Evolutionary conservation across 2,797 vertebrate species (phyloP), one percentile per base, ranked within the genome.

Genomic region (Sphenopsis melanotis): DNA sequence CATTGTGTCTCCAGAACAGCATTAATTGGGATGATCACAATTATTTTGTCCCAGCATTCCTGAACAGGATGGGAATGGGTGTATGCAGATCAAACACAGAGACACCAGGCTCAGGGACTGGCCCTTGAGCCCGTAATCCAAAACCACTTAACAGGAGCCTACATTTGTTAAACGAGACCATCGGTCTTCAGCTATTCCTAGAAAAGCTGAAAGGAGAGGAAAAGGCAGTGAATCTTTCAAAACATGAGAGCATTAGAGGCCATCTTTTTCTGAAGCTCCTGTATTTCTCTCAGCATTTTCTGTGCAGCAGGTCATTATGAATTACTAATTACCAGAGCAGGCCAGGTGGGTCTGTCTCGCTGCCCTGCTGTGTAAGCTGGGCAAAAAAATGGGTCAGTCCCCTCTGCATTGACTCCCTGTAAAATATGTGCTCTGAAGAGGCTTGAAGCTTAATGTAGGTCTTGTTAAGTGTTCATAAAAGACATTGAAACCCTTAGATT

Each of bases 391-490:
- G 47, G 42, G 63, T 57, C 89, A 71, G 76, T 83, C 77, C 80
- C 47, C 1, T 3, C 61, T 88, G 80, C 89, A 71, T 8, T 90
- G 91, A 83, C 69, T 93, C 36, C 0, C 30, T 75, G 82, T 68
- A 87, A 95, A 95, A 86, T 75, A 88, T 39, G 76, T 75, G 84
- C 83, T 56, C 87, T 79, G 91, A 86, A 83, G 91, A 93, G 76
- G 47, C 59, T 83, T 86, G 79, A 75, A 89, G 83, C 80, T 96
- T 83, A 82, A 90, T 90, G 74, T 9, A 94, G 90, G 86, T 83
- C 90, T 94, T 82, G 83, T 94, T 95, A 96, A 87, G 42, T 63
- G 87, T 78, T 83, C 89, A 89, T 88, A 90, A 92, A 95, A 78
- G 87, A 76, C 37, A 88, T 69, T 26, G 76, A 94, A 93, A 76